Conservation (phyloP, 2,113 vertebrate genomes). For the Hippocampus comes region DNA sequence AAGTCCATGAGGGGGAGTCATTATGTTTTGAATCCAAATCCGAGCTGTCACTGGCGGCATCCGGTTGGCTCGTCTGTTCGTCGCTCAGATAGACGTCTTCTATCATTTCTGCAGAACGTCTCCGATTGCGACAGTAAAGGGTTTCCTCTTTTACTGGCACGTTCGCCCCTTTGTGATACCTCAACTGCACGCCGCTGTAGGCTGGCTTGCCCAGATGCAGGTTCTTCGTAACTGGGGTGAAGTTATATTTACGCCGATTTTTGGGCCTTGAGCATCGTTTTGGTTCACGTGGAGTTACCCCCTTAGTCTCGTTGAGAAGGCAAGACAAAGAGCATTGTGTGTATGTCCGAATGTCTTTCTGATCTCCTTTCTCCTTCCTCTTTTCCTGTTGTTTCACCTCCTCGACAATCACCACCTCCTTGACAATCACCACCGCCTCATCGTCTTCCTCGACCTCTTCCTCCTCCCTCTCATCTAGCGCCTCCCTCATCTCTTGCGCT, state of each 20-base stretch:
- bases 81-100: neutral
- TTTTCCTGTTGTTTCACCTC: neutral
- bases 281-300: neutral
- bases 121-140: slow-evolving; percentile 11
- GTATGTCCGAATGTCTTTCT: neutral
- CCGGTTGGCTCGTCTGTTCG: slow-evolving; percentile 4
- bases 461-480: neutral
- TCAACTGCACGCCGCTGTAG: slow-evolving; percentile 5
- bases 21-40: neutral
- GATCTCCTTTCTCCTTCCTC: neutral
- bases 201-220: slow-evolving; percentile 61
- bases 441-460: neutral
- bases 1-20: neutral
- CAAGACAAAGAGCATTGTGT: neutral
- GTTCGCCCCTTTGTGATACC: neutral
- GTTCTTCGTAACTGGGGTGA: slow-evolving; percentile 62
- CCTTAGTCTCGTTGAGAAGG: neutral
- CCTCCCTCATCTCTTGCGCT: neutral
- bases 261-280: slow-evolving; percentile 4
- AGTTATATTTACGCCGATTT: slow-evolving; percentile 31
- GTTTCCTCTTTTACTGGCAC: slow-evolving; percentile 2
- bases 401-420: neutral
- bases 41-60: slow-evolving; percentile 1
- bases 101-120: neutral
- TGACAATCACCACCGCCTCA: too few species aligned